Evolutionary conservation across 2,113 vertebrate species (phyloP).

Genomic region (Enhydra lutris): DNA sequence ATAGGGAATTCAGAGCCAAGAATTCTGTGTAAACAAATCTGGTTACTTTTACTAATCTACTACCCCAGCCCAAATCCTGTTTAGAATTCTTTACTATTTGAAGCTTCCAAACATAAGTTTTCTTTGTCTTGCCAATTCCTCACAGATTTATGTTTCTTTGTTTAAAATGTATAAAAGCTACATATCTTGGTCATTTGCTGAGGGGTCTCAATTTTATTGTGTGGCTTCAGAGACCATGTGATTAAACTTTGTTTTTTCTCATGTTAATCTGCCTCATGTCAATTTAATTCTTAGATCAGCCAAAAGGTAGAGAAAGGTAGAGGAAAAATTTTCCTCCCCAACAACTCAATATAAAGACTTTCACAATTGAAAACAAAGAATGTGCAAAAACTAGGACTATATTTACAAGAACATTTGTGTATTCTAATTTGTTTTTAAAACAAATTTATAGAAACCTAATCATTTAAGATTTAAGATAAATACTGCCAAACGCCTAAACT

Average conservation of each 20-base stretch:
- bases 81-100: not conserved
- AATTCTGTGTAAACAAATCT: not conserved
- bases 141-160: not conserved
- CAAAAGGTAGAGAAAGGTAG: not conserved
- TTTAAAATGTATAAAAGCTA: not conserved
- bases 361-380: not conserved
- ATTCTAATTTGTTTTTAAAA: not conserved
- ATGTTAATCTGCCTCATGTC: not conserved
- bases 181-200: not conserved
- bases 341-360: not conserved
- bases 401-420: not conserved
- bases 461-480: not conserved
- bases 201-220: not conserved
- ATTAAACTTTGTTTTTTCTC: not conserved
- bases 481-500: not conserved
- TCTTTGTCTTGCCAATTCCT: not conserved
- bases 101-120: not conserved
- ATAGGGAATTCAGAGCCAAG: not conserved
- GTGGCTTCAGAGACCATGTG: not conserved
- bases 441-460: not conserved
- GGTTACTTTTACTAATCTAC: not conserved
- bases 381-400: not conserved
- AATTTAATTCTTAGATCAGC: not conserved
- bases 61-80: not conserved
- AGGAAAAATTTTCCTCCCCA: not conserved